Percentiles rank a stretch among this genome's conserved stretches.
Evolutionary conservation across 2,113 vertebrate species (phyloP).

Genomic region (Heterotilapia buettikoferi): DNA sequence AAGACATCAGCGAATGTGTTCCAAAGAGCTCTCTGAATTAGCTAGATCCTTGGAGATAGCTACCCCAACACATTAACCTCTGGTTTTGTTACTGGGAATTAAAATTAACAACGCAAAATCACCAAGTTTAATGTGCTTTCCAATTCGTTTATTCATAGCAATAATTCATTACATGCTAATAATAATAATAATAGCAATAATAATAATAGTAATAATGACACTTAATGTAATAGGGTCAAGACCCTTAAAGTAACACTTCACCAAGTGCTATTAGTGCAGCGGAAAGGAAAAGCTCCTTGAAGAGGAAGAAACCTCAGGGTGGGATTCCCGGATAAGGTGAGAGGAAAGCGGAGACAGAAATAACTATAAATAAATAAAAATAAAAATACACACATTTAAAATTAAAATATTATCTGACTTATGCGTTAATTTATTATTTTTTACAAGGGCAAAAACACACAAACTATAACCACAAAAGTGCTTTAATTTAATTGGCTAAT

Average conservation of each 20-base stretch:
- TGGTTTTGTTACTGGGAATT: neutral
- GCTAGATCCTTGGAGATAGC: neutral
- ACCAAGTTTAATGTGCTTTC: neutral
- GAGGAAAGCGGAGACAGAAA: neutral
- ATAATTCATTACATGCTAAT: neutral
- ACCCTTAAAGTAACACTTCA: neutral
- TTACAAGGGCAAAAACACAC: neutral
- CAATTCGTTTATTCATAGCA: neutral
- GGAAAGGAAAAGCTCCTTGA: neutral
- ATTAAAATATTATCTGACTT: neutral
- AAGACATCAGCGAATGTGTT: neutral
- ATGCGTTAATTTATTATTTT: neutral
- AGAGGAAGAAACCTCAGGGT: neutral
- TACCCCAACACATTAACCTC: neutral
- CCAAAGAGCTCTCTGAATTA: neutral
- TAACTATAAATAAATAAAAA: neutral
- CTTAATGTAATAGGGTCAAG: neutral
- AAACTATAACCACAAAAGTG: neutral
- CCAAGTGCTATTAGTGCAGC: neutral
- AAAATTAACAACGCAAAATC: neutral
- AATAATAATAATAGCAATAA: neutral
- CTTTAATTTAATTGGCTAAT: neutral
- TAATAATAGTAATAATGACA: neutral
- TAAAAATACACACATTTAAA: accelerated
- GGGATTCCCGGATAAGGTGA: neutral